Base-by-base conservation (phyloP, 2,888 invertebrate genomes). In the Eupeodes luniger region DNA sequence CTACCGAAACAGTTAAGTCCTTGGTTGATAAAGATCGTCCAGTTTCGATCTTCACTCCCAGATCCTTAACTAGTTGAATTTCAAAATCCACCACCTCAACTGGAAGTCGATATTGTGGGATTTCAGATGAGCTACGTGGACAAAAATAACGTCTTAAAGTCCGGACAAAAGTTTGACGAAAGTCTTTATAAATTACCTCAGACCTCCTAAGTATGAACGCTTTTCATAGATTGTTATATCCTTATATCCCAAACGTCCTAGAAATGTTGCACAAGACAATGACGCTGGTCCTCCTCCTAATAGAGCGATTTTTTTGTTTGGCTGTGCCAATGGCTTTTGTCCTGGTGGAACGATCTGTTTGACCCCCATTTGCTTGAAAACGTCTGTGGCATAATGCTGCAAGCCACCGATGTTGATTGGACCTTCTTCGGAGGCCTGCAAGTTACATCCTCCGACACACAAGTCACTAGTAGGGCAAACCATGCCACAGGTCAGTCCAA, bases 401-500 rank as follows among this genome's bases (percentile, higher is more conserved):
- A 99, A 94, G 0, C 99, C 99, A 0, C 99, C 99, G 91, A 99
- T 99, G 92, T 99, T 99, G 91, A 99, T 99, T 0, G 99, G 97
- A 0, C 99, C 99, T 93, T 99, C 99, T 93, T 99, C 99, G 11
- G 96, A 96, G 0, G 99, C 99, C 92, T 98, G 96, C 11, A 99
- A 94, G 94, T 99, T 99, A 93, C 99, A 99, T 0, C 99, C 98
- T 0, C 99, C 99, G 0, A 99, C 99, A 93, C 99, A 99, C 1
- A 99, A 95, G 93, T 99, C 99, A 92, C 98, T 99, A 0, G 99
- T 99, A 3, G 99, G 99, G 91, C 99, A 99, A 34, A 99, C 99
- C 99, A 99, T 99, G 40, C 98, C 98, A 91, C 98, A 98, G 0
- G 98, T 98, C 2, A 99, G 94, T 0, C 98, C 99, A 76, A 99